phyloP scores from a whole-genome alignment of 53 echinoderm and acorn worm genomes.

The Apostichopus leukothele region DNA sequence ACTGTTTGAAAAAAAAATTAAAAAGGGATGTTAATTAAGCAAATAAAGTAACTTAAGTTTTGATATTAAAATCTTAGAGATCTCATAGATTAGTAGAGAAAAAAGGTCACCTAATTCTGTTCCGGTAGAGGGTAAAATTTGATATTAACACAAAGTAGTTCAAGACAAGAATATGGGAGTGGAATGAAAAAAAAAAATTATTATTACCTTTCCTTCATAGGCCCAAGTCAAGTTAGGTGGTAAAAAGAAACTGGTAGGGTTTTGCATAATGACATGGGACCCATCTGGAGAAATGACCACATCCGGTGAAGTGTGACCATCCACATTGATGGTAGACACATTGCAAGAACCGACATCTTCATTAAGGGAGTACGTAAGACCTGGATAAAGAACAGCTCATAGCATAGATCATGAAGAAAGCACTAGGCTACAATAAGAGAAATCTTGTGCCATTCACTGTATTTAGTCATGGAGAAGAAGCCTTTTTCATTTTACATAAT shows the following conservation, averaged over 20 bases:
- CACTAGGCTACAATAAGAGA: no score
- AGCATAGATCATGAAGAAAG: background rate
- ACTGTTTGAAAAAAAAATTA: conserved; percentile 39
- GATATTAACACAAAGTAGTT: no score
- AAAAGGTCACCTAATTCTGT: no score
- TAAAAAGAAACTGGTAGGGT: conserved; percentile 35
- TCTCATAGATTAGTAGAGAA: no score
- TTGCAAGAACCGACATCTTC: conserved; percentile 40
- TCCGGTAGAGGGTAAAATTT: no score
- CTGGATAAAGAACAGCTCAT: conserved; percentile 10
- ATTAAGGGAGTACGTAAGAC: conserved; percentile 45
- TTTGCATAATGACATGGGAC: conserved; percentile 29
- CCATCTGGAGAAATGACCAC: conserved; percentile 34
- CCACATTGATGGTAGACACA: conserved; percentile 36
- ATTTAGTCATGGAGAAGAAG: no score
- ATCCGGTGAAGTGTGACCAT: background rate
- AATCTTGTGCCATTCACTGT: no score
- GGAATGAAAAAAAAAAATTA: background rate
- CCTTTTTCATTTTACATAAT: no score
- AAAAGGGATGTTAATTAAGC: background rate
- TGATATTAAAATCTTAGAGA: no score
- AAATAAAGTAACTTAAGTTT: background rate
- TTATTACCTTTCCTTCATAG: conserved; percentile 52
- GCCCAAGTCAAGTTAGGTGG: conserved; percentile 39
- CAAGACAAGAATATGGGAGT: no score